phyloP scores from a whole-genome alignment of 2,797 vertebrate genomes.

The Arremon aurantiirostris region DNA sequence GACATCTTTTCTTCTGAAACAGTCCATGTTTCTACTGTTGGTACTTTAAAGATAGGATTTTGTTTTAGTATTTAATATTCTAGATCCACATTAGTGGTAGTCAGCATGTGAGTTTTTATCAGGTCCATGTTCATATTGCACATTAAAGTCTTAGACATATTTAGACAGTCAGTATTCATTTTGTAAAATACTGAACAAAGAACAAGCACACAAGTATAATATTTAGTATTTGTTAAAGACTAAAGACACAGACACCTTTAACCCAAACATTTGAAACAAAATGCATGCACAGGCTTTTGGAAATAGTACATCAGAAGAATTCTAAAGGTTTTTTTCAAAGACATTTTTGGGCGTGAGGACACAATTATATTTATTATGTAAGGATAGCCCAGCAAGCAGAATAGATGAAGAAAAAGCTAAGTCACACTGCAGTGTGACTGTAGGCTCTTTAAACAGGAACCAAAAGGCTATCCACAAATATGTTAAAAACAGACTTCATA shows the following conservation, averaged over 20 bases:
- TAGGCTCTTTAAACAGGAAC: not conserved
- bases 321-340: conserved; percentile 48
- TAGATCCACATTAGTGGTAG: conserved; percentile 33
- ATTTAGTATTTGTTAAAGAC: not conserved
- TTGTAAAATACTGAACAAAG: conserved; percentile 28
- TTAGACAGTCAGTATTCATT: conserved; percentile 54
- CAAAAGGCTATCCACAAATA: conserved; percentile 16
- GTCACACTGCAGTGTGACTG: not conserved
- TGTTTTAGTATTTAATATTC: conserved; percentile 58
- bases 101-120: conserved; percentile 13
- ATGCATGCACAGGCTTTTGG: conserved; percentile 18
- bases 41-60: conserved; percentile 78
- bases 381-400: not conserved
- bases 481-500: not conserved
- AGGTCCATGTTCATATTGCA: not conserved
- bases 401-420: not conserved
- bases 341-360: not conserved
- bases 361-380: not conserved
- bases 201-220: not conserved
- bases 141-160: conserved; percentile 21
- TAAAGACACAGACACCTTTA: not conserved
- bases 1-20: conserved; percentile 79
- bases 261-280: not conserved
- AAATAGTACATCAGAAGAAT: conserved; percentile 28
- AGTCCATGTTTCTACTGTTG: conserved; percentile 76